Base-by-base conservation (phyloP, 2,888 invertebrate genomes). In the Coremacera marginata region DNA sequence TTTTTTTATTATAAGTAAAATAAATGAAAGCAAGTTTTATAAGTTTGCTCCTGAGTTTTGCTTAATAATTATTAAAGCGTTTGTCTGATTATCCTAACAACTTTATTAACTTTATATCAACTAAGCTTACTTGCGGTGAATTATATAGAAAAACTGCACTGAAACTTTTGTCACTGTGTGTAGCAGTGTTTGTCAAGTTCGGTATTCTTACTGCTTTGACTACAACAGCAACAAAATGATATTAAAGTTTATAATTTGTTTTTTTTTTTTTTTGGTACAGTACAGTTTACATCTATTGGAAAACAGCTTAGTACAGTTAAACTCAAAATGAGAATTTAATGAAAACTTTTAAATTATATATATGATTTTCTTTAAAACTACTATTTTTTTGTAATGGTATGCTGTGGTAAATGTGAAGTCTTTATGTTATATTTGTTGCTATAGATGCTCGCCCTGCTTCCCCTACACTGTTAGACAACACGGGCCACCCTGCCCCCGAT, bases 381-480 rank as follows among this genome's bases (percentile, higher is more conserved):
- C 79, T 79, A 77, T 81, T 83, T 81, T 87, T 88, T 88, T 87
- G 88, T 87, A 87, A 88, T 88, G 89, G 89, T 89, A 89, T 90
- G 89, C 89, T 90, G 89, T 90, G 89, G 89, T 89, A 89, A 89
- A 89, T 89, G 90, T 90, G 87, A 88, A 89, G 89, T 90, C 89
- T 90, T 90, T 89, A 89, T 94, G 94, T 95, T 95, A 94, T 95
- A 94, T 95, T 94, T 95, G 95, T 95, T 95, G 95, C 95, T 95
- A 88, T 88, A 95, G 95, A 95, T 95, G 95, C 95, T 95, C 95
- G 95, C 95, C 94, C 94, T 91, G 91, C 91, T 94, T 94, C 94
- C 93, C 93, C 94, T 93, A 93, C 94, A 93, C 92, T 94, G 94
- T 94, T 94, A 94, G 94, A 94, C 94, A 93, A 94, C 93, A 94